Conservation (phyloP, 2,888 invertebrate species). For the Acleris cristana region DNA sequence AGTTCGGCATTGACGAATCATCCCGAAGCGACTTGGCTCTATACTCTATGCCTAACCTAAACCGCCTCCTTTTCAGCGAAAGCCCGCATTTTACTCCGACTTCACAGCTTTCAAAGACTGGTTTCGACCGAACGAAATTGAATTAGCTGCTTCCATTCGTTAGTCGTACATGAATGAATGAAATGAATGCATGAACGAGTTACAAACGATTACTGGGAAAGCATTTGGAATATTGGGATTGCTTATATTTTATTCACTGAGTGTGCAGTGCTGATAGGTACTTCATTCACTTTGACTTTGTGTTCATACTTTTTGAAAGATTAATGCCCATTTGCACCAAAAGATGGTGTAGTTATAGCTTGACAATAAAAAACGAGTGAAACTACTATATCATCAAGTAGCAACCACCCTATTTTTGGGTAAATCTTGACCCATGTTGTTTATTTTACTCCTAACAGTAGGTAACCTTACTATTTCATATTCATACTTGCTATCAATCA, state of each 20-base stretch:
- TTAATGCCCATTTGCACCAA: no score
- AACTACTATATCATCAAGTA: no score
- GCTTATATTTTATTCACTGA: slow-evolving; percentile 7
- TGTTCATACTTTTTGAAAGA: no score
- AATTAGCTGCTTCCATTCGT: slow-evolving; percentile 51
- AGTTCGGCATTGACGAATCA: slow-evolving; percentile 16
- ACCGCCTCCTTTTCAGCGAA: slow-evolving; percentile 1
- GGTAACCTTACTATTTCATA: no score
- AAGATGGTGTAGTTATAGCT: no score
- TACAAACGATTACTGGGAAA: slow-evolving; percentile 46
- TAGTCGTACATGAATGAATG: slow-evolving; percentile 39
- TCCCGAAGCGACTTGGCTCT: slow-evolving; percentile 9
- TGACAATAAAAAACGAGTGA: no score
- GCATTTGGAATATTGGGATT: slow-evolving; percentile 40
- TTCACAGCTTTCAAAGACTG: slow-evolving; percentile 38
- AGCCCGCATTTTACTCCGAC: slow-evolving; percentile 9
- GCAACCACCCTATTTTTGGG: no score
- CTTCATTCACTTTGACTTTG: no score
- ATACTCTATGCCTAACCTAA: background rate
- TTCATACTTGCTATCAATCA: no score
- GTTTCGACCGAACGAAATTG: slow-evolving; percentile 49
- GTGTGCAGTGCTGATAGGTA: background rate
- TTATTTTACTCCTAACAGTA: no score
- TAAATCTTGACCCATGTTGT: no score
- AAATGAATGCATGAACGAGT: slow-evolving; percentile 47